Conservation (phyloP, 2,888 invertebrate species). For the Volucella inanis region DNA sequence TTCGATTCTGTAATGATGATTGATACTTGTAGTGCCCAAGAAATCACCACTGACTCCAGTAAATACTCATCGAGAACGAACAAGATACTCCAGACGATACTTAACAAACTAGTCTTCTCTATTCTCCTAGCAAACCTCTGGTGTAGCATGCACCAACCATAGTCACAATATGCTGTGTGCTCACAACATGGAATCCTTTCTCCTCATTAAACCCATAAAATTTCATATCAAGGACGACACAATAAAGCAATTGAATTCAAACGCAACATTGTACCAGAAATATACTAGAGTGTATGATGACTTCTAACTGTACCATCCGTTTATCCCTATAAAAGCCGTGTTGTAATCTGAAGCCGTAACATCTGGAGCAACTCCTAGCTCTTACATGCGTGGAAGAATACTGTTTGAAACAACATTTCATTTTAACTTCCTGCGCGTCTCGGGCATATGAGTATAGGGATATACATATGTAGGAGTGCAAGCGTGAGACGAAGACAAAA, state of each 20-base stretch:
- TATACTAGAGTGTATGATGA: slow-evolving; percentile 43
- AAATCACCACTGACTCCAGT: no score
- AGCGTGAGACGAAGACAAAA: slow-evolving; percentile 6
- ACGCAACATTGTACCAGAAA: slow-evolving; percentile 38
- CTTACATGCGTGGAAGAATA: slow-evolving; percentile 60
- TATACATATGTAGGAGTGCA: not conserved
- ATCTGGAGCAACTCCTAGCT: slow-evolving; percentile 44
- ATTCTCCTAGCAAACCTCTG: not conserved
- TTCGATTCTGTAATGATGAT: no score
- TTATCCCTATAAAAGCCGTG: slow-evolving; percentile 48
- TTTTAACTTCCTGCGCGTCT: slow-evolving; percentile 59
- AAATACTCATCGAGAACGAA: no score
- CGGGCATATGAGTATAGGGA: not conserved
- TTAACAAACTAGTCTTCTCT: no score
- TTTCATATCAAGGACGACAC: slow-evolving; percentile 38
- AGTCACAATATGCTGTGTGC: slow-evolving; percentile 10
- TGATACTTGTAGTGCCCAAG: no score
- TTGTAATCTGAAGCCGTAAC: slow-evolving; percentile 54
- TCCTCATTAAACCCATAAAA: slow-evolving; percentile 15
- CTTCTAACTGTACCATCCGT: slow-evolving; percentile 52
- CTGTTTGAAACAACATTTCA: slow-evolving; percentile 65
- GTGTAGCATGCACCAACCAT: not conserved
- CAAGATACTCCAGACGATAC: no score
- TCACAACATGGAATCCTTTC: slow-evolving; percentile 3
- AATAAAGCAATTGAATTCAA: slow-evolving; percentile 64